These are phyloP conservation scores for Procambarus clarkii DNA, from an alignment of 1,140 invertebrate species.

Conservation along the genomic window DNA sequence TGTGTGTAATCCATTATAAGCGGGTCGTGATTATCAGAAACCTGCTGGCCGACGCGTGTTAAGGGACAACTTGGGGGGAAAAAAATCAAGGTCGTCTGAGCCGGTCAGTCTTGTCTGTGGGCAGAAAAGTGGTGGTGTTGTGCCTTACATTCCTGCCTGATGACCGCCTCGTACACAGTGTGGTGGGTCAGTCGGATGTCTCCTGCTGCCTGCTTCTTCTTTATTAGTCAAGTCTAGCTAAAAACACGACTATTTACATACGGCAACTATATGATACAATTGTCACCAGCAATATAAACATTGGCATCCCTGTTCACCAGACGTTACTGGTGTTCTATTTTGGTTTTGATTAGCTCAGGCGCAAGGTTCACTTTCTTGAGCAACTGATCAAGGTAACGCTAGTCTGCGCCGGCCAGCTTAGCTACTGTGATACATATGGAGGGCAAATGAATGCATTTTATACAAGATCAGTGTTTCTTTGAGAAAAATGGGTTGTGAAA, in stretches of 20 bases:
- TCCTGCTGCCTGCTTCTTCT: background rate
- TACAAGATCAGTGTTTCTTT: no score
- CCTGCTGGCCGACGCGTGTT: constrained; percentile 1
- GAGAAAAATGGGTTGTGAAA: no score
- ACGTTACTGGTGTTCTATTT: background rate
- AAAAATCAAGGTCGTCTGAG: constrained; percentile 43
- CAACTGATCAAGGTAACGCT: no score
- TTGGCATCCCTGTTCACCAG: background rate
- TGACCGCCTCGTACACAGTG: background rate
- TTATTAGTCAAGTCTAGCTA: background rate
- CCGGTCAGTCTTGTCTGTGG: constrained; percentile 38
- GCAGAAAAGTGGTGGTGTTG: background rate
- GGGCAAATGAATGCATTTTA: no score
- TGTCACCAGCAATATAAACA: no score
- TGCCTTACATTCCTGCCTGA: background rate
- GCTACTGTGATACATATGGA: no score
- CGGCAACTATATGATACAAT: no score
- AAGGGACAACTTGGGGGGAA: constrained; percentile 11
- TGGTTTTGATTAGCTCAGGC: background rate
- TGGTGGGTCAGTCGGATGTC: background rate
- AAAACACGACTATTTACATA: background rate
- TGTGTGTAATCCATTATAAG: background rate
- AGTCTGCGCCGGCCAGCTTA: no score
- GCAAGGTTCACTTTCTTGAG: background rate
- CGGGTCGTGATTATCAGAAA: constrained; percentile 20